Base-by-base conservation (phyloP, 2,888 invertebrate genomes). In the Diaphora mendica region DNA sequence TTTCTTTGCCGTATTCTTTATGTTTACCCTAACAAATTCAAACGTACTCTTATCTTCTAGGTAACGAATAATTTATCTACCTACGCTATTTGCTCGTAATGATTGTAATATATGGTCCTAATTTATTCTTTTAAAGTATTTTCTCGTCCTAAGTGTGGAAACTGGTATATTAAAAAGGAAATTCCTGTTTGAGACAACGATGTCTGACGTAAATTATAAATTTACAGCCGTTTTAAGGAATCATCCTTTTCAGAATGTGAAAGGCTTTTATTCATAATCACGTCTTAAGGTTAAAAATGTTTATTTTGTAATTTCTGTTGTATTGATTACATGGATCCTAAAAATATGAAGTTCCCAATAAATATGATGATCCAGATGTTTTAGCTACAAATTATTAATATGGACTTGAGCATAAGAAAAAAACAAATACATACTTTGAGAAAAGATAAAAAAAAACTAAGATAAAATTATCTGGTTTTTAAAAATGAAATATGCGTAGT, bases 161-260 rank as follows among this genome's bases (percentile, higher is more conserved):
- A 30, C 66, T 66, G 44, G 64, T 44, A 70, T 33, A 51, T 66
- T 66, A 66, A 66, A 44, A 66, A 44, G 42, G 51, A 55, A 48
- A 68, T 35, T 23, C 48, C 51, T 48, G 35, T 68, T 48, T 33
- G 17, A 30, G 62, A 26, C 7, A 30, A 17, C 17, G 17, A 30
- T 62, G 30, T 30, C 62, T 30, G 30, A 30, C 15, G 17, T 62
- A 62, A 62, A 62, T 5, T 62, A 30, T 30, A 30, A 17, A 62
- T 62, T 62, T 30, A 62, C 62, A 62, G 30, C 59, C 30, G 4
- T 62, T 15, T 30, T 30, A 62, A 8, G 30, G 26, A 5, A 62
- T 30, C 62, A 15, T 62, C 30, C 26, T 15, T 62, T 30, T 51
- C 9, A 51, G 7, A 51, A 51, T 23, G 20, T 17, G 5, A 48